Evolutionary conservation across 2,888 invertebrate genomes (phyloP).

Genomic region (Amphipoea oculea): DNA sequence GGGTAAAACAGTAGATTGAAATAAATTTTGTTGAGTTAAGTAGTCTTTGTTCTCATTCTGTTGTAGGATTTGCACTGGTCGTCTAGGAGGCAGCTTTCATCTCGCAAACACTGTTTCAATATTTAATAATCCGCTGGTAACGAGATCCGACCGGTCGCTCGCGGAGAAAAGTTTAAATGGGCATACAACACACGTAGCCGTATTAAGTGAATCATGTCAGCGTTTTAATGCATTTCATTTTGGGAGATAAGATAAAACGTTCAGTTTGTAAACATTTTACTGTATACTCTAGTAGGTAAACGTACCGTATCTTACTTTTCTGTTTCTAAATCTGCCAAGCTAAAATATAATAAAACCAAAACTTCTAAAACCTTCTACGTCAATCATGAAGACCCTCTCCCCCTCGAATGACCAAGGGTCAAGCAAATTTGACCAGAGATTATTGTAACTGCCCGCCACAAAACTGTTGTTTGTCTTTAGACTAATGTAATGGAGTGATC

Average conservation of each 20-base stretch:
- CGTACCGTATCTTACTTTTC: background rate
- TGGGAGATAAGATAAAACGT: background rate
- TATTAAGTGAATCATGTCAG: slow-evolving; percentile 47
- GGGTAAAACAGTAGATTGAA: slow-evolving; percentile 70
- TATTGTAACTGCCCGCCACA: slow-evolving; percentile 80
- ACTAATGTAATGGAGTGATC: slow-evolving; percentile 82
- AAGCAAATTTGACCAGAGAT: slow-evolving; percentile 86
- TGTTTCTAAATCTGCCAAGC: background rate
- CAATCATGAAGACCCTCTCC: slow-evolving; percentile 40
- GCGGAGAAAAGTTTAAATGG: slow-evolving; percentile 89
- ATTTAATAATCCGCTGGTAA: slow-evolving; percentile 90
- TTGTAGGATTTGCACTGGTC: slow-evolving; percentile 77
- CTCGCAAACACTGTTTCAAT: slow-evolving; percentile 87
- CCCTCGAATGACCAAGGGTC: slow-evolving; percentile 72
- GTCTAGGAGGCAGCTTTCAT: slow-evolving; percentile 87
- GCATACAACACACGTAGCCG: slow-evolving; percentile 70
- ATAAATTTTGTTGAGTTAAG: slow-evolving; percentile 80
- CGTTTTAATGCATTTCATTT: slow-evolving; percentile 34
- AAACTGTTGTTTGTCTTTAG: slow-evolving; percentile 83
- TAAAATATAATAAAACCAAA: slow-evolving; percentile 7
- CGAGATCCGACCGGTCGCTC: slow-evolving; percentile 80
- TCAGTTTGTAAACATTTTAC: background rate
- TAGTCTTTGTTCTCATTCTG: slow-evolving; percentile 79
- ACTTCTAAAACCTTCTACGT: slow-evolving; percentile 26
- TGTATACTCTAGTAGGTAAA: background rate